A percentile compares a stretch with the other conserved stretches of the same genome.
Evolutionary conservation across 2,888 invertebrate species (phyloP).

Genomic region (Leucophenga maculata): DNA sequence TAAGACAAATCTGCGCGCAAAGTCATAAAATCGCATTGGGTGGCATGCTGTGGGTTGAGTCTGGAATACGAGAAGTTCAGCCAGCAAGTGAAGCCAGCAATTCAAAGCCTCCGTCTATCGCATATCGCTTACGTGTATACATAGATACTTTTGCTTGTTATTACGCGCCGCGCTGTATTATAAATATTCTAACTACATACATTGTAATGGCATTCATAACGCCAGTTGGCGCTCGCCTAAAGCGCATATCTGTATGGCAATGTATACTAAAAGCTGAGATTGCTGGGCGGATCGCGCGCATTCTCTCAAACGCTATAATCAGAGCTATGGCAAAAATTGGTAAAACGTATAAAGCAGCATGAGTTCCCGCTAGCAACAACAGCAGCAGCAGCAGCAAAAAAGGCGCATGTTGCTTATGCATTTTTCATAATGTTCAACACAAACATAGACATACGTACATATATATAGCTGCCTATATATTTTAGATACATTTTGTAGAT

Average conservation of each 20-base stretch:
- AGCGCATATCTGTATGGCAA: background rate
- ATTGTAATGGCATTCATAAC: background rate
- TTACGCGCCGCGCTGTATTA: no score
- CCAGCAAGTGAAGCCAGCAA: no score
- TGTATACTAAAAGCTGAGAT: background rate
- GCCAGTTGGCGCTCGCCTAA: conserved; percentile 10
- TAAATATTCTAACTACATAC: background rate
- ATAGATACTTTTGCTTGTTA: no score
- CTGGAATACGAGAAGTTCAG: background rate
- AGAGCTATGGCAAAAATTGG: no score
- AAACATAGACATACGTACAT: conserved; percentile 37
- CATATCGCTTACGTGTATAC: no score
- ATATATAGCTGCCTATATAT: background rate
- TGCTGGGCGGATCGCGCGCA: background rate
- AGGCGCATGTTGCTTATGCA: conserved; percentile 52
- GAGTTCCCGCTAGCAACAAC: no score
- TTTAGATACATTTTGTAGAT: no score
- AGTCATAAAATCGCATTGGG: conserved; percentile 21
- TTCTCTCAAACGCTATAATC: conserved; percentile 1
- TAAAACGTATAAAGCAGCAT: no score
- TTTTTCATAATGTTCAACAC: conserved; percentile 57
- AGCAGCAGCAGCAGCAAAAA: background rate
- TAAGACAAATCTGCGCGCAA: conserved; percentile 23
- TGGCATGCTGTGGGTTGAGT: background rate
- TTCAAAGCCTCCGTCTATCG: background rate